Conservation (phyloP, 1,140 invertebrate species). For the Drosophila sproati region DNA sequence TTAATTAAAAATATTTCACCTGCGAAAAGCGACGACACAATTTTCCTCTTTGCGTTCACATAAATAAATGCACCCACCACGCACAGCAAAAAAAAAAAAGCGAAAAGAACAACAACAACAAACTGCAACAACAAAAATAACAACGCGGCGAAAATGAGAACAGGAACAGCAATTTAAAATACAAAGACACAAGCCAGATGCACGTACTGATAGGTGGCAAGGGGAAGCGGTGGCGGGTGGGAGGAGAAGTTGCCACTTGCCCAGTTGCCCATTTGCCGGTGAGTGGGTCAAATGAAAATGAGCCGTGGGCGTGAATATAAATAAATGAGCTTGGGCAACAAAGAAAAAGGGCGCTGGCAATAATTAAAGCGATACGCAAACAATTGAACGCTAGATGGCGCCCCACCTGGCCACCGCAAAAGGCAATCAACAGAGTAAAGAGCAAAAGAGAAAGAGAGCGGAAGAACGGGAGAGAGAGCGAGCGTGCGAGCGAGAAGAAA, state of each 20-base stretch:
- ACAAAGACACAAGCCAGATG: conserved; percentile 70
- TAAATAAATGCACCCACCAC: conserved; percentile 64
- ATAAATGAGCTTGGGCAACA: conserved; percentile 63
- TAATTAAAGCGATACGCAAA: conserved; percentile 79
- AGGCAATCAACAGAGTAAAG: conserved; percentile 20
- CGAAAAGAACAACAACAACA: not conserved
- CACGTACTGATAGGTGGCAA: conserved; percentile 10
- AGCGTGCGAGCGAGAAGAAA: not conserved
- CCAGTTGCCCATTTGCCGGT: conserved; percentile 22
- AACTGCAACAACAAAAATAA: conserved; percentile 23
- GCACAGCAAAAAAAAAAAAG: conserved; percentile 29
- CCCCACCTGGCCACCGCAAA: conserved; percentile 63
- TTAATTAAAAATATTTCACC: conserved; percentile 83
- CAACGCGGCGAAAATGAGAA: conserved; percentile 39
- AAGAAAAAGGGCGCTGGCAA: conserved; percentile 56
- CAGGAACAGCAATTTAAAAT: conserved; percentile 74
- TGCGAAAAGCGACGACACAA: conserved; percentile 73
- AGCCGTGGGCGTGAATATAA: conserved; percentile 80
- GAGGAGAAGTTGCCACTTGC: conserved; percentile 12
- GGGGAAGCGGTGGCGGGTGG: not conserved
- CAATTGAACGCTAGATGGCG: conserved; percentile 73
- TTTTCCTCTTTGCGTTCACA: conserved; percentile 75
- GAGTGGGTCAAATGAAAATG: conserved; percentile 76
- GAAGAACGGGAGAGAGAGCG: not conserved
- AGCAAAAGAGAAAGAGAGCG: conserved; percentile 7